These are phyloP conservation scores for Eutrigla gurnardus DNA, from an alignment of 2,797 vertebrate species.

Conservation along the genomic window DNA sequence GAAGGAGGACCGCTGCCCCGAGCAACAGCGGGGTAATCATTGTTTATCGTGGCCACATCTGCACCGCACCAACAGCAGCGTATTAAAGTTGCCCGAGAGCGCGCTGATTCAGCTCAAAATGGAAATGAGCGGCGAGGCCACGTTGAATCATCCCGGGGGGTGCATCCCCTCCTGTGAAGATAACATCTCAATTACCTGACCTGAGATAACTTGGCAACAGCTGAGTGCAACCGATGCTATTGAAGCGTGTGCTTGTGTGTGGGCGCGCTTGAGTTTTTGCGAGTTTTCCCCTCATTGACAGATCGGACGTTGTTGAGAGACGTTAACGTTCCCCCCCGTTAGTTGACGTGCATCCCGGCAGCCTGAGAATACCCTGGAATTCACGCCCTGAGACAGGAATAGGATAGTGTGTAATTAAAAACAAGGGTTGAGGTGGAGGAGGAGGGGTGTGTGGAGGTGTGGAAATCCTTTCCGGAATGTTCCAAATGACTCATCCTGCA, in stretches of 20 bases:
- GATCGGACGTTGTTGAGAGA: slow-evolving; percentile 59
- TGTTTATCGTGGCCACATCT: slow-evolving; percentile 53
- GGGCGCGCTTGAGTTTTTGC: slow-evolving; percentile 20
- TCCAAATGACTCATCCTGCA: slow-evolving; percentile 76
- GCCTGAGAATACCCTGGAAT: slow-evolving; percentile 73
- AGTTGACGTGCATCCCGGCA: slow-evolving; percentile 57
- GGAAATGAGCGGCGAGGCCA: slow-evolving; percentile 57
- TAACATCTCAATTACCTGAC: slow-evolving; percentile 82
- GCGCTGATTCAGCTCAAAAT: slow-evolving; percentile 71
- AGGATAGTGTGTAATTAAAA: slow-evolving; percentile 87
- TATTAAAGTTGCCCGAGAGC: slow-evolving; percentile 40
- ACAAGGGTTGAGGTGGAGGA: slow-evolving; percentile 36
- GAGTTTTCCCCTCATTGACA: slow-evolving; percentile 32
- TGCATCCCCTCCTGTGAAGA: slow-evolving; percentile 67
- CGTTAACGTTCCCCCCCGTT: slow-evolving; percentile 43
- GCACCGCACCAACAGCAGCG: slow-evolving; percentile 1
- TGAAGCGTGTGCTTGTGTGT: slow-evolving; percentile 24
- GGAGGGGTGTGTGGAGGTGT: slow-evolving; percentile 31
- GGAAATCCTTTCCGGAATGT: slow-evolving; percentile 83
- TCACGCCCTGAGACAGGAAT: slow-evolving; percentile 80
- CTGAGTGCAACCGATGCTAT: slow-evolving; percentile 51
- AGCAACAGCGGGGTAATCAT: slow-evolving; percentile 44
- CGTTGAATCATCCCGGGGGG: slow-evolving; percentile 68
- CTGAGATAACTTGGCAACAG: slow-evolving; percentile 64
- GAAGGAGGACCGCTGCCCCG: slow-evolving; percentile 28